phyloP scores from a whole-genome alignment of 2,888 invertebrate genomes.

The Cerastis rubricosa region DNA sequence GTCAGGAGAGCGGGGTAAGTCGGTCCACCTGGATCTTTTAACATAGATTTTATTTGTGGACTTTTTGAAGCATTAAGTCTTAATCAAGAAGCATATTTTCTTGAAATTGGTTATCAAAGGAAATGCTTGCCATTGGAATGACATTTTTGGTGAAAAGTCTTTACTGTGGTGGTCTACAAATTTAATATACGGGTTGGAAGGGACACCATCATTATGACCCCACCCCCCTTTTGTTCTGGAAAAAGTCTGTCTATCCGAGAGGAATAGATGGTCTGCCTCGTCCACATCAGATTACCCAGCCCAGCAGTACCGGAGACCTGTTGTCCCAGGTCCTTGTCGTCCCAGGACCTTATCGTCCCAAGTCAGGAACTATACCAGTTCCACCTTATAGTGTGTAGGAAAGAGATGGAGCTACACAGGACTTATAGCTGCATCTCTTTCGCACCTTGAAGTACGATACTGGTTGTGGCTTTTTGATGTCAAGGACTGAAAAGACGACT shows the following conservation, averaged over 20 bases:
- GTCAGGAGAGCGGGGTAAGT: slow-evolving; percentile 90
- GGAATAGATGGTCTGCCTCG: not conserved
- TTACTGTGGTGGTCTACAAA: not conserved
- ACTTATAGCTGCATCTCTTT: not conserved
- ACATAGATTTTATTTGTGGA: not conserved
- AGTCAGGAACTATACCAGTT: not conserved
- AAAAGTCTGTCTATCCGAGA: too few relatives aligned
- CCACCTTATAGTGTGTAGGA: not conserved
- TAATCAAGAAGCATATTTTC: not conserved
- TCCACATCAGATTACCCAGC: not conserved
- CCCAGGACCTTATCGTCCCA: not conserved
- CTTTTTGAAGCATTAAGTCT: not conserved
- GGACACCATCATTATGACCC: too few relatives aligned
- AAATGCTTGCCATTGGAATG: not conserved
- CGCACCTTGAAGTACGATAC: not conserved
- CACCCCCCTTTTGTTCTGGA: too few relatives aligned
- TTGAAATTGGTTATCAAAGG: not conserved
- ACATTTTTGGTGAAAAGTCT: not conserved
- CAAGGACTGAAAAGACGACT: not conserved
- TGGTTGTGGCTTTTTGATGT: not conserved
- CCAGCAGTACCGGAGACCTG: not conserved
- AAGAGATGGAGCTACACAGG: not conserved
- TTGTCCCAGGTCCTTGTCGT: not conserved
- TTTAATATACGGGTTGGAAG: not conserved
- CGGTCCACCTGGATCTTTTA: not conserved